These are phyloP conservation scores for Cryptosula pallasiana DNA, from an alignment of 2,888 invertebrate species.

Conservation along the genomic window DNA sequence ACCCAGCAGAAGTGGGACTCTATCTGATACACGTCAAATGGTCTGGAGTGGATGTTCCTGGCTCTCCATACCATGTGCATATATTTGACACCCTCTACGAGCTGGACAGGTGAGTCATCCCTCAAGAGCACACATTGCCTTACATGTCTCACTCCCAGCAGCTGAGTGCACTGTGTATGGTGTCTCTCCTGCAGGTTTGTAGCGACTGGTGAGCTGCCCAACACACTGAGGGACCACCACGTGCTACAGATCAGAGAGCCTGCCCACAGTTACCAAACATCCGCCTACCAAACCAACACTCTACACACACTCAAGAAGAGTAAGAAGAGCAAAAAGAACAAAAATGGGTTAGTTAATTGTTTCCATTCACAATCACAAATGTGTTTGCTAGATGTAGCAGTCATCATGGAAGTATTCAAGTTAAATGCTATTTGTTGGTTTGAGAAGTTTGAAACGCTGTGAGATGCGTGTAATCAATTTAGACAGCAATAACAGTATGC, in stretches of 20 bases:
- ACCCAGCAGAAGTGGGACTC: conserved; percentile 97
- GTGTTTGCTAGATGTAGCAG: too few species aligned
- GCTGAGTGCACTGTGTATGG: too few species aligned
- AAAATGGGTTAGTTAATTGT: conserved; percentile 20
- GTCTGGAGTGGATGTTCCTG: conserved; percentile 96
- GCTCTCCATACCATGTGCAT: conserved; percentile 96
- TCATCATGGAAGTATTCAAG: too few species aligned
- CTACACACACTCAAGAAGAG: conserved; percentile 15
- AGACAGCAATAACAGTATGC: too few species aligned
- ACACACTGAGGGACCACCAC: conserved; percentile 2
- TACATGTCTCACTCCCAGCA: too few species aligned
- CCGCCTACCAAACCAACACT: conserved; percentile 20
- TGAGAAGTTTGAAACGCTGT: too few species aligned
- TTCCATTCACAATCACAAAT: too few species aligned
- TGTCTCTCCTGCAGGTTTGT: conserved; percentile 16
- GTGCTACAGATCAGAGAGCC: conserved; percentile 9
- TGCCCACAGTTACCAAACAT: background rate
- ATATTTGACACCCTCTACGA: conserved; percentile 99
- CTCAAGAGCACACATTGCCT: too few species aligned
- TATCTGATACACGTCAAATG: conserved; percentile 95
- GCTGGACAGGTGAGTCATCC: conserved; percentile 56
- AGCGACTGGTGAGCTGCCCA: conserved; percentile 11
- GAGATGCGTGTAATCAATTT: too few species aligned
- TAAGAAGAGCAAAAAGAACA: conserved; percentile 22
- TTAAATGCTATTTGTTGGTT: too few species aligned